These are phyloP conservation scores for Torymus tubicola DNA, from an alignment of 2,888 invertebrate genomes.

Conservation along the genomic window DNA sequence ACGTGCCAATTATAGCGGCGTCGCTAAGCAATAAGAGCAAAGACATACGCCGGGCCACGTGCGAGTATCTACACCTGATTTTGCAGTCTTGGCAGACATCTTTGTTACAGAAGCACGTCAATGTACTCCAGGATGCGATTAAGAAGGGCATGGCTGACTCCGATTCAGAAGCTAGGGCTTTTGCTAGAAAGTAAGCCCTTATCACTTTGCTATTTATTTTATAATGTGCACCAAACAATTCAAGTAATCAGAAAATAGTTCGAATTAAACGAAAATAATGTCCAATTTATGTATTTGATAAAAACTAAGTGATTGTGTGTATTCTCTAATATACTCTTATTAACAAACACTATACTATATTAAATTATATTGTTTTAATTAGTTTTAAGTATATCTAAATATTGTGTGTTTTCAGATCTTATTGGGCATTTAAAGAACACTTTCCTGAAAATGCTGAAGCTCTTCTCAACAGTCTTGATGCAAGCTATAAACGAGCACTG, in stretches of 20 bases:
- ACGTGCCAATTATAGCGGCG: slow-evolving; percentile 87
- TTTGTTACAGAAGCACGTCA: slow-evolving; percentile 88
- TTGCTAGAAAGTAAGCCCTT: slow-evolving; percentile 85
- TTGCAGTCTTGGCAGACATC: slow-evolving; percentile 92
- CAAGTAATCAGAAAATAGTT: no score
- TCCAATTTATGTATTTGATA: no score
- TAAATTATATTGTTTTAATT: no score
- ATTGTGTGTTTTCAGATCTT: slow-evolving; percentile 82
- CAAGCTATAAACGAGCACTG: slow-evolving; percentile 83
- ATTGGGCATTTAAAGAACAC: slow-evolving; percentile 91
- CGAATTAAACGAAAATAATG: no score
- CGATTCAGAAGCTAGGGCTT: slow-evolving; percentile 91
- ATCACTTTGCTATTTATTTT: not conserved
- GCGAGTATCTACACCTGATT: slow-evolving; percentile 90
- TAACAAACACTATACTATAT: no score
- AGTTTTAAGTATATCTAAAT: no score
- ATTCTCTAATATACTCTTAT: no score
- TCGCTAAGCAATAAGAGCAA: slow-evolving; percentile 92
- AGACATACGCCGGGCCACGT: slow-evolving; percentile 88
- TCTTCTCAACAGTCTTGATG: slow-evolving; percentile 89
- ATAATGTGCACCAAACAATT: no score
- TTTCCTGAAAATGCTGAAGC: slow-evolving; percentile 94
- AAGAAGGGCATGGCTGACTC: slow-evolving; percentile 94
- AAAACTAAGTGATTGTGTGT: no score
- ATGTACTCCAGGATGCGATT: slow-evolving; percentile 88